Evolutionary conservation across 2,797 vertebrate species (phyloP).

Genomic region (Siniperca scherzeri): DNA sequence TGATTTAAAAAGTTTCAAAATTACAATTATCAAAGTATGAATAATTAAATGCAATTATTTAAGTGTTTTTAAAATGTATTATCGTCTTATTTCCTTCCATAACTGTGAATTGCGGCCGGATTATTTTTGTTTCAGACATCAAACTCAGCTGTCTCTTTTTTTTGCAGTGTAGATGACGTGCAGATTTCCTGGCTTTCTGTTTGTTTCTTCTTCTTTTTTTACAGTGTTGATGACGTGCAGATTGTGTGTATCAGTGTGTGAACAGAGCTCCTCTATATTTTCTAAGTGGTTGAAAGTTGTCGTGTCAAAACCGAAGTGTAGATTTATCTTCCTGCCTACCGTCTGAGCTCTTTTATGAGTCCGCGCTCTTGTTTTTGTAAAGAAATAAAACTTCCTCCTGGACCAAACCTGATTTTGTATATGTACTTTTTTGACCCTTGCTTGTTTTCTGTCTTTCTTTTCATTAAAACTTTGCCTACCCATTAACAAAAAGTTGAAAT

Average conservation of each 20-base stretch:
- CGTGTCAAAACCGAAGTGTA: slow-evolving; percentile 42
- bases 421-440: no score
- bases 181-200: not conserved
- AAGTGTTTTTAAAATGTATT: not conserved
- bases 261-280: slow-evolving; percentile 65
- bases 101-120: not conserved
- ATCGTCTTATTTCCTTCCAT: slow-evolving; percentile 2
- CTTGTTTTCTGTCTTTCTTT: no score
- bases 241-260: slow-evolving; percentile 45
- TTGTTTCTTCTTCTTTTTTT: slow-evolving; percentile 4
- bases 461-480: no score
- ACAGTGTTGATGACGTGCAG: slow-evolving; percentile 44
- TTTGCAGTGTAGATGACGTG: not conserved
- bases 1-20: not conserved
- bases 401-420: not conserved
- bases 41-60: not conserved
- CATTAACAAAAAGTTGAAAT: no score
- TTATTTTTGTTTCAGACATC: not conserved
- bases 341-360: slow-evolving; percentile 61
- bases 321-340: slow-evolving; percentile 50
- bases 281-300: slow-evolving; percentile 62
- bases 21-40: not conserved
- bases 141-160: slow-evolving; percentile 3
- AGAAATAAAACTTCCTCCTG: slow-evolving; percentile 61
- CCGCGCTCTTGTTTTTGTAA: slow-evolving; percentile 63